Base-by-base conservation (phyloP, 2,113 vertebrate genomes). In the Aleadryas rufinucha region DNA sequence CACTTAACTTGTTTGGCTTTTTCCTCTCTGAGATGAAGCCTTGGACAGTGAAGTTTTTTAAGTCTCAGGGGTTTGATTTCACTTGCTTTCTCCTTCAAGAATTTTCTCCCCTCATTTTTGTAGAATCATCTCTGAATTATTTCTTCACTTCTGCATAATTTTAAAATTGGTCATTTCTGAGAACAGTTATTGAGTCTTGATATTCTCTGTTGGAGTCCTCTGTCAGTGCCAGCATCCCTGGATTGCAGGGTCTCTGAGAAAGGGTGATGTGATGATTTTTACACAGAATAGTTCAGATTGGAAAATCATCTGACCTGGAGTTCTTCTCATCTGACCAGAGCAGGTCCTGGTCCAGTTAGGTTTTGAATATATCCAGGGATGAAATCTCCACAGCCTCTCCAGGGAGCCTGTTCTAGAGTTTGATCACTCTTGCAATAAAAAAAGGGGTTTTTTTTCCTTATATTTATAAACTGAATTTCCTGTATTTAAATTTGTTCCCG, bases 391-490 rank as follows among this genome's bases (percentile, higher is more conserved):
- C 26, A 39, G 2, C 16, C 30, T 71, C 18, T 75, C 16, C 4
- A 3, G 47, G 30, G 63, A 88, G 21, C 9, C 27, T 54, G 5
- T 87, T 82, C 17, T 18, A 26, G 18, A 54, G 12, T 68, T 71
- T 60, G 35, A 31, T 61, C 16, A 5, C 45, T 44, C 19, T 49
- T 76, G 22, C 26, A 45, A 18, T 23, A 16, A 42, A 54, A 71
- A 28, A 14, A 7, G 1, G 0, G 0, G 1, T 18, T 54, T 21
- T 41, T 45, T 35, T n/a, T n/a, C n/a, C 7, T 60, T 76, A 7
- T 3, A 9, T n/a, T 49, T 94, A 31, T 90, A 13, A 63, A 50
- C 14, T 6, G 7, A 59, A 56, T 59, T 85, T 66, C 27, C 30
- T 60, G 33, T 54, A 23, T 84, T 93, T 85, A 19, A 20, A 0